Evolutionary conservation across 92 coral and sea anemone species (phyloP), one percentile per base, ranked within the genome.

Genomic region (Diadumene lineata): DNA sequence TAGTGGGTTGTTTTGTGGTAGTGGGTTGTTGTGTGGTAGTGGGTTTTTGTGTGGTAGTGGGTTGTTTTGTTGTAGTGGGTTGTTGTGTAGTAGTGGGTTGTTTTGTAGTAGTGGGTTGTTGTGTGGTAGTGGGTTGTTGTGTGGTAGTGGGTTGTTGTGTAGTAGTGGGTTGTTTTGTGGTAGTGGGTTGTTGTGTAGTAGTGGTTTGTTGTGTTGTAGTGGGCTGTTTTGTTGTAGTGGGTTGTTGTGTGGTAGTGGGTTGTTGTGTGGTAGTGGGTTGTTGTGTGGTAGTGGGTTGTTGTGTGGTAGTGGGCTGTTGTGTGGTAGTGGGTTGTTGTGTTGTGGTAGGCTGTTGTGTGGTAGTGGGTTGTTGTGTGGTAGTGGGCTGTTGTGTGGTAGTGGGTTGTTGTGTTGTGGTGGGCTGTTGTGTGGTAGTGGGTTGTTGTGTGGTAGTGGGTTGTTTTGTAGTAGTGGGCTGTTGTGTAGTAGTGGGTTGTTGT

Each of bases 381-480:
- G 75, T n/a, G n/a, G n/a, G n/a, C n/a, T n/a, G n/a, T n/a, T 0
- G 60, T 69, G 60, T 69, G 0, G 75, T 69, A 34, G 75, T 44
- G 23, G 75, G 75, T 69, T 33, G 75, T 29, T 69, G 75, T 0
- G 75, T 69, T 50, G 74, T 62, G 26, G 60, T 69, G 25, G 69
- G 56, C 27, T 17, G 34, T 34, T 75, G 53, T 13, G 80, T 75
- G 7, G 80, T 75, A 28, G 80, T 21, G 7, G 80, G 72, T 17
- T 57, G 80, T 29, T 44, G 60, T 2, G 80, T 61, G n/a, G n/a
- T 64, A 64, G 23, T 72, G 70, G 31, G 88, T 70, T 3, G 21
- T 48, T n/a, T 53, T 84, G 75, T 84, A 83, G 57, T 43, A 84
- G 62, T 84, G 78, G 84, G 60, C 56, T 84, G 78, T 8, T 74